Conservation (phyloP, 2,888 invertebrate genomes). For the Seira musarum region DNA sequence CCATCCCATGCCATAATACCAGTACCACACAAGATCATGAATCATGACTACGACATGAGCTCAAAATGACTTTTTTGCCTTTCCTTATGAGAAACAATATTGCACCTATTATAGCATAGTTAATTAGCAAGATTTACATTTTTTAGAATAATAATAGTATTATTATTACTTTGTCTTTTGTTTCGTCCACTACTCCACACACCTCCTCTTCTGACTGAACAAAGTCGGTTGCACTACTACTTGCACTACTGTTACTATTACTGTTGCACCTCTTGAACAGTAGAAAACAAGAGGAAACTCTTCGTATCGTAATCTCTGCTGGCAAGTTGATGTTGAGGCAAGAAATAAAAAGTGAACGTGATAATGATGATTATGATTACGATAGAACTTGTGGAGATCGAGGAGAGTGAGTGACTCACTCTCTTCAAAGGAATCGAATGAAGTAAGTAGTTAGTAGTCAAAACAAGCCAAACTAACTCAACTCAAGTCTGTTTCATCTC, state of each 20-base stretch:
- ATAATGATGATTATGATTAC: neutral
- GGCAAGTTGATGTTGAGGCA: slow-evolving; percentile 1
- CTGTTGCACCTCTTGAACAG: too few relatives aligned
- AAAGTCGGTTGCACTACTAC: neutral
- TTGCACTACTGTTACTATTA: too few relatives aligned
- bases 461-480: neutral
- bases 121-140: too few relatives aligned
- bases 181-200: neutral
- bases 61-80: too few relatives aligned
- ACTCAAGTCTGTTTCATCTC: slow-evolving; percentile 11
- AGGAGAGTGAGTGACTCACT: neutral
- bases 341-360: slow-evolving; percentile 11
- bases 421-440: neutral
- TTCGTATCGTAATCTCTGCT: neutral
- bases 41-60: too few relatives aligned
- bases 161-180: too few relatives aligned
- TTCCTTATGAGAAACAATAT: too few relatives aligned
- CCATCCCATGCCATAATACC: too few relatives aligned
- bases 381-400: neutral
- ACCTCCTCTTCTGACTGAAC: slow-evolving; percentile 4
- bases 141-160: too few relatives aligned
- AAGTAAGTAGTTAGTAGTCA: neutral
- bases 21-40: too few relatives aligned
- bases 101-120: too few relatives aligned
- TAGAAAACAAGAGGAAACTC: neutral